Evolutionary conservation across 23 tunicate genomes (phyloP), one percentile per base, ranked within the genome.

Genomic region (Ciona savignyi): DNA sequence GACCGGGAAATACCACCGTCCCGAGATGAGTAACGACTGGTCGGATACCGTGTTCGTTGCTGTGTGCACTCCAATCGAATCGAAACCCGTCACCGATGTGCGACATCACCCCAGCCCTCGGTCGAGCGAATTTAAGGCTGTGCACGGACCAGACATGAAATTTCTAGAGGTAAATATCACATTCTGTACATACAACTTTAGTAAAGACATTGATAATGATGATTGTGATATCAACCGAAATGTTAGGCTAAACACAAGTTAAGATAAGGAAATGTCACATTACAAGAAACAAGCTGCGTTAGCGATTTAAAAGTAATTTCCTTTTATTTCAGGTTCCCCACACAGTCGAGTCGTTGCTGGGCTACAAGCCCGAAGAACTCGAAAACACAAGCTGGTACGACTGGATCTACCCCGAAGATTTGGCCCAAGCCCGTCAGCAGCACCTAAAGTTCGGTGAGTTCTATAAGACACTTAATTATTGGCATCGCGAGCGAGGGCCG

Each of bases 341-440:
- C 76, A 80, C 70, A 29, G 90, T 85, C n/a, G 82, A 75, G 33
- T 32, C 85, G 33, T 33, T 91, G 30, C 91, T 91, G 56, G 97
- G 97, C 31, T 91, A 91, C 83, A 77, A 80, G 35, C 79, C 82
- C 51, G 97, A 91, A 56, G 97, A 91, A 66, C 62, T 91, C 65
- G 97, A 86, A 66, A 85, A 85, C 62, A 85, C 97, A 25, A 91
- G 97, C 80, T 91, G 97, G 97, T 91, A 91, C 64, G 75, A 80
- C 27, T 80, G 80, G 83, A 80, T 91, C 28, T 85, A 86, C 61
- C 97, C 97, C 1, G 84, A 91, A 76, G 97, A 91, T 72, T 23
- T 85, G n/a, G 84, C 76, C 42, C 91, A 84, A 77, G 97, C 97
- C 6, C 65, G 83, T 19, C 97, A 91, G 32, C 97, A 91, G 66